Base-by-base conservation (phyloP, 2,113 vertebrate species). In the Eolophus roseicapilla region DNA sequence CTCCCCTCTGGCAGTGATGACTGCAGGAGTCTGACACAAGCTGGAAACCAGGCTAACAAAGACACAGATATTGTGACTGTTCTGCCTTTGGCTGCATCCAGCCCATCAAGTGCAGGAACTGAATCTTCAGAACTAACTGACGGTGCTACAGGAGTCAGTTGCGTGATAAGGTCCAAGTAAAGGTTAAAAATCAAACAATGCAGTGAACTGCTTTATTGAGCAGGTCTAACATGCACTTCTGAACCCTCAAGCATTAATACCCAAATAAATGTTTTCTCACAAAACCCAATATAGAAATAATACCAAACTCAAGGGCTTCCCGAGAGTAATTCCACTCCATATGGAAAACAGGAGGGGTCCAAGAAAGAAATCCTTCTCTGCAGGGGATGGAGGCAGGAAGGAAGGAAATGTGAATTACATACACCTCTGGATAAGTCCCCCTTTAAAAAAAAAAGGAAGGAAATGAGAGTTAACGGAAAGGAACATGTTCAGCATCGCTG, bases 321-420 rank as follows among this genome's bases (percentile, higher is more conserved):
- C 76, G 84, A 75, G 35, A 79, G 62, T 35, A 92, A 94, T 88
- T 88, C 80, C 86, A 70, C 76, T 90, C 73, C 62, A 44, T n/a
- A 84, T 68, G 76, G 83, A 73, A 92, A 87, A 93, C 86, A 93
- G 91, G 57, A 95, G 86, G 74, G 49, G 47, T 84, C 80, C 70
- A 65, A 89, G 88, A 92, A 89, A 95, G 73, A 92, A 82, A 68
- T 86, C 47, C 52, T 88, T 88, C 77, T 86, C 86, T 65, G 77
- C 33, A 74, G 69, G 86, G 57, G 47, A 88, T 35, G 64, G 53
- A 78, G 55, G 81, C 86, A 96, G 93, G 92, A 93, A 96, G 93
- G 93, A 95, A 97, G 94, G 95, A 96, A 94, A 94, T 44, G 80
- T 68, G 93, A 90, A 94, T 94, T 94, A 95, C 82, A 95, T 71